Base-by-base conservation (phyloP, 2,888 invertebrate genomes). In the Drosophila tripunctata region DNA sequence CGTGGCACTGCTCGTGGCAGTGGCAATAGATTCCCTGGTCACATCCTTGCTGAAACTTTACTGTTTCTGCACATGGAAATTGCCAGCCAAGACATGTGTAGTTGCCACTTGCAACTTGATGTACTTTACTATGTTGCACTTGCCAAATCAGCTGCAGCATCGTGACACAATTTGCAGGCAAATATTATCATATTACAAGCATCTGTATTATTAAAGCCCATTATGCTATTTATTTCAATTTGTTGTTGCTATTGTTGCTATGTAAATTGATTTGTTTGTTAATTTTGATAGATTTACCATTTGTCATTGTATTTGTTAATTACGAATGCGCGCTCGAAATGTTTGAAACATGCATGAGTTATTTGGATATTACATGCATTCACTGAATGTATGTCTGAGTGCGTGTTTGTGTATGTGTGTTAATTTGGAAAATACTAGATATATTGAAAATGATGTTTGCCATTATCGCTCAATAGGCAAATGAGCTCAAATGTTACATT, bases 391-490 rank as follows among this genome's bases (percentile, higher is more conserved):
- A 41, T 45, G 15, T 44, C 6, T 21, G 36, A 17, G n/a, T 31
- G 8, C 21, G n/a, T 17, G 17, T 14, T 7, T 12, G 10, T 35
- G 14, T 40, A 50, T 47, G 6, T 8, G 15, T 43, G 10, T 31
- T 19, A 47, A 31, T 43, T 48, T 31, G n/a, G 15, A 38, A 58
- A 41, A 35, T 2, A 36, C 48, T 24, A 55, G 19, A 51, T 50
- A 41, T 15, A 35, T 50, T 35, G 24, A 51, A 45, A 55, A 51
- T 75, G 45, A 67, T 48, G 17, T 36, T 48, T 40, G 44, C 22
- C 41, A 71, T 72, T 75, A 63, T 72, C 41, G 62, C 31, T 43
- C 63, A 51, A 66, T 72, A 79, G 65, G 61, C 66, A 69, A 68
- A 40, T 60, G 52, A 41, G 40, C 56, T 58, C 51, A 57, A 74